Base-by-base conservation (phyloP, 2,113 vertebrate species). In the Urocynchramus pylzowi region DNA sequence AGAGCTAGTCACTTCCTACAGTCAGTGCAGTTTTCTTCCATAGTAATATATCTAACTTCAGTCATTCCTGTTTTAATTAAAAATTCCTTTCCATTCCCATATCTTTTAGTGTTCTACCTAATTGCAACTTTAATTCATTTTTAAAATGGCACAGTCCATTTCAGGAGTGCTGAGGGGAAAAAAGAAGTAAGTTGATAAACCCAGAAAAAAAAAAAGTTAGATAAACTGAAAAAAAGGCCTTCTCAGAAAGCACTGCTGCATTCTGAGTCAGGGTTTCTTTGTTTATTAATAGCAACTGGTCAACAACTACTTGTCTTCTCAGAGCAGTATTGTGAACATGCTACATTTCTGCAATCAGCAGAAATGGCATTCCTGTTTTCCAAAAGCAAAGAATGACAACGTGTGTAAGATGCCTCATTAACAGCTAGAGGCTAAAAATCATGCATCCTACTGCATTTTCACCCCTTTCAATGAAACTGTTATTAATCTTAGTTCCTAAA, bases 401-500 rank as follows among this genome's bases (percentile, higher is more conserved):
- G 0, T 84, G 39, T 44, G 52, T 95, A 89, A 96, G 65, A 68
- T n/a, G 56, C 23, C 7, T 5, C 70, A 82, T 71, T 88, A 81
- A 95, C 35, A 94, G 60, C 84, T 56, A 30, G 18, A 88, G 87
- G 63, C 76, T 89, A 44, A 96, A 94, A 95, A 74, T 92, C 90
- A 84, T 91, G 67, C 94, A 96, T 95, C 71, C 41, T 80, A 42
- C 69, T 95, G 67, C 44, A 82, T 96, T 92, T 93, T 84, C 63
- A 84, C n/a, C 42, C 57, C 49, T 77, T 77, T 71, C 59, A 95
- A 95, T 93, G 96, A 96, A 54, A 45, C 37, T 81, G 18, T 91
- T 95, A 69, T 92, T 89, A 96, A 95, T 96, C 78, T 92, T 57
- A 53, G 30, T 39, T 90, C 73, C 74, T 78, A 93, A 93, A 54